Conservation (phyloP, 2,888 invertebrate species). For the Nemurella pictetii region DNA sequence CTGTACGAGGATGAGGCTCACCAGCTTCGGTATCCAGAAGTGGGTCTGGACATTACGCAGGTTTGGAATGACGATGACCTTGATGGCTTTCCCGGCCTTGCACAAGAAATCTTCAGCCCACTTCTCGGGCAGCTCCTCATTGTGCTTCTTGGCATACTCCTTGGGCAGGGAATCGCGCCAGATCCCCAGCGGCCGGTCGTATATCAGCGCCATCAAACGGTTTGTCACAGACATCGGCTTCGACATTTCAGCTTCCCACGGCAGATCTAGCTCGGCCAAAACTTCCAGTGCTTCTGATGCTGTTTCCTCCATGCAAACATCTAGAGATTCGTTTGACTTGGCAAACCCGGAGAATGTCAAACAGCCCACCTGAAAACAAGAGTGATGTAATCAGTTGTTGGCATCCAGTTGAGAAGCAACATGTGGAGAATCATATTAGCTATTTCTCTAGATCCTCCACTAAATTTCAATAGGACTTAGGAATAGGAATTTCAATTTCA, state of each 20-base stretch:
- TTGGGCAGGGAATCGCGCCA: background rate
- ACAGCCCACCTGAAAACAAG: background rate
- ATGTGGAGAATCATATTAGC: no score
- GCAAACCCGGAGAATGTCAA: background rate
- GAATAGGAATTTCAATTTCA: no score
- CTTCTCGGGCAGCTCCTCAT: conserved; percentile 68
- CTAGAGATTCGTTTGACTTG: background rate
- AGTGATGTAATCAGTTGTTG: no score
- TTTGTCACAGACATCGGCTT: background rate
- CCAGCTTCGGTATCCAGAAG: background rate
- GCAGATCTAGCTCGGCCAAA: background rate
- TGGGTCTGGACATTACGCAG: background rate
- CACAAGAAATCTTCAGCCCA: conserved; percentile 53
- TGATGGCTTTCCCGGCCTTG: background rate
- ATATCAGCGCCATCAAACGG: background rate
- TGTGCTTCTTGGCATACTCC: conserved; percentile 61
- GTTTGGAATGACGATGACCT: background rate
- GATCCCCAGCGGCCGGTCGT: background rate
- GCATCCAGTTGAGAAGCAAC: no score
- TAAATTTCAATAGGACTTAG: no score
- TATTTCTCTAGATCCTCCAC: no score
- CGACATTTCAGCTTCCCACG: background rate
- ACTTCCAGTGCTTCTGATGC: background rate
- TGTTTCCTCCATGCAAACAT: background rate
- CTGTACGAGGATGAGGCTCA: no score